Evolutionary conservation across 2,888 invertebrate genomes (phyloP).

Genomic region (Lithophane semibrunnea): DNA sequence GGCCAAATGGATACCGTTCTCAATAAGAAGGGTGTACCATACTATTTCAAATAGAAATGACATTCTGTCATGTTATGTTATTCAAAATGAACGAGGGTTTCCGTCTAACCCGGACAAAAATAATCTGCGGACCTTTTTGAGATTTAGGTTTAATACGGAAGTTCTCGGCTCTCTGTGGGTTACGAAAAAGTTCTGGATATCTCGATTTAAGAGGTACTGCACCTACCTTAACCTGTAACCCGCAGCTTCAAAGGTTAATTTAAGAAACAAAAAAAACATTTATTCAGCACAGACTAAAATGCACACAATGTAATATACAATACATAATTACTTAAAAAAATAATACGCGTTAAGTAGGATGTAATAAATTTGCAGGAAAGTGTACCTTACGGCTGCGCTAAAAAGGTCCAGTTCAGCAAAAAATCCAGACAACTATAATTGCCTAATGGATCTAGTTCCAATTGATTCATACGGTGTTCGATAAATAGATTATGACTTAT

Average conservation of each 20-base stretch:
- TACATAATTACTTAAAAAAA: too few species aligned
- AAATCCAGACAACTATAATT: too few species aligned
- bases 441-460: neutral
- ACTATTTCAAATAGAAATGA: constrained; percentile 5
- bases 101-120: neutral
- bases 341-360: too few species aligned
- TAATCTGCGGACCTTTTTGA: constrained; percentile 10
- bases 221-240: too few species aligned
- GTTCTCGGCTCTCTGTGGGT: neutral
- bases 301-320: too few species aligned
- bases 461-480: neutral
- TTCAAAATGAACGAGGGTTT: constrained; percentile 23
- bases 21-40: neutral
- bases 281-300: too few species aligned
- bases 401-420: too few species aligned
- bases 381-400: too few species aligned
- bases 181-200: neutral
- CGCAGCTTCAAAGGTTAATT: too few species aligned
- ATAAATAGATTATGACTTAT: neutral
- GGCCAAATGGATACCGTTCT: neutral
- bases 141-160: neutral
- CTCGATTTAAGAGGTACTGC: neutral
- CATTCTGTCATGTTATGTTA: neutral
- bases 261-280: too few species aligned
- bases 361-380: too few species aligned